Conservation (phyloP, 2,113 vertebrate species). For the Deroptyus accipitrinus region DNA sequence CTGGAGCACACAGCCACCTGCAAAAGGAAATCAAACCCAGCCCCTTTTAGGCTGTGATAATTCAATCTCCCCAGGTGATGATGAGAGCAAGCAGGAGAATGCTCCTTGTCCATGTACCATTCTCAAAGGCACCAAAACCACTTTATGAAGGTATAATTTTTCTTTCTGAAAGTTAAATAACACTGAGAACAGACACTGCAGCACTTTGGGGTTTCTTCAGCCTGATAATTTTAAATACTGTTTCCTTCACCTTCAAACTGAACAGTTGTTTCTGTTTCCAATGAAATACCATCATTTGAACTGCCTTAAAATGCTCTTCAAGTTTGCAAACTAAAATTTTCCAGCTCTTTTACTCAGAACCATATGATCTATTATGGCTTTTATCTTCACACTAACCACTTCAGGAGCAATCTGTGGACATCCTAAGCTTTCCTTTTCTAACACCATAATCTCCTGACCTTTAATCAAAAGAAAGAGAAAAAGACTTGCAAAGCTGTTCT, state of each 20-base stretch:
- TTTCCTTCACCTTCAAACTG: not conserved
- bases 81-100: not conserved
- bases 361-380: not conserved
- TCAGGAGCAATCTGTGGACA: not conserved
- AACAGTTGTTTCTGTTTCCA: not conserved
- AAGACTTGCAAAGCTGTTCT: not conserved
- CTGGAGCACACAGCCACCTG: not conserved
- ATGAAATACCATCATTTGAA: not conserved
- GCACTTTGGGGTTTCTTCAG: not conserved
- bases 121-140: not conserved
- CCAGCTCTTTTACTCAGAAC: not conserved
- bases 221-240: not conserved
- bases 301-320: not conserved
- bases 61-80: not conserved
- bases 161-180: not conserved
- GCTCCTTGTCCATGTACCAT: not conserved
- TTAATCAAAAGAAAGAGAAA: not conserved
- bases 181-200: not conserved
- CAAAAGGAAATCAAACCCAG: not conserved
- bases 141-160: not conserved
- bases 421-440: constrained; percentile 8
- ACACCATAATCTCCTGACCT: constrained; percentile 25
- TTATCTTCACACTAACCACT: not conserved
- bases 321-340: not conserved
- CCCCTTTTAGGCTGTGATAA: not conserved